These are phyloP conservation scores for Acipenser oxyrinchus DNA, from an alignment of 2,797 vertebrate genomes.

Conservation along the genomic window DNA sequence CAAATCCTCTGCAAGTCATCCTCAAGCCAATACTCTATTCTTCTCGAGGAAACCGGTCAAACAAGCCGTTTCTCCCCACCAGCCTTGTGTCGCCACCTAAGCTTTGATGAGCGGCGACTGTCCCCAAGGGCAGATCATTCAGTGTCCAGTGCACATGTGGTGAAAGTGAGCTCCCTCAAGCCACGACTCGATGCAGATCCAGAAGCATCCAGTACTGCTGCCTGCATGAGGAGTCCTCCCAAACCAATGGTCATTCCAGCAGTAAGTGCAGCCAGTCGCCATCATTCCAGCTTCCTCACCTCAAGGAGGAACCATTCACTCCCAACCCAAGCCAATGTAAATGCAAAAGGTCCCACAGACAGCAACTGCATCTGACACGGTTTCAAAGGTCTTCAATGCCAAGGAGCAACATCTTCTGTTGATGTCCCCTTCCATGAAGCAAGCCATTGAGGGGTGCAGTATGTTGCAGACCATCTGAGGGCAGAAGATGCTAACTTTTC, in stretches of 20 bases:
- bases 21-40: slow-evolving; percentile 61
- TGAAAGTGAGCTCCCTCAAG: slow-evolving; percentile 42
- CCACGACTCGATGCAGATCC: slow-evolving; percentile 59
- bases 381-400: slow-evolving; percentile 36
- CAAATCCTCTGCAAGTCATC: slow-evolving; percentile 51
- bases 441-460: slow-evolving; percentile 81
- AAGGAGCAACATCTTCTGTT: slow-evolving; percentile 43
- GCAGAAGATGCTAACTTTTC: slow-evolving; percentile 83
- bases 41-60: slow-evolving; percentile 50
- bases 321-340: slow-evolving; percentile 38
- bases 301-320: slow-evolving; percentile 27
- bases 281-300: slow-evolving; percentile 21
- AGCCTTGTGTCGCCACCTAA: slow-evolving; percentile 40
- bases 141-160: slow-evolving; percentile 68
- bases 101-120: slow-evolving; percentile 28
- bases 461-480: slow-evolving; percentile 81
- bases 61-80: slow-evolving; percentile 49
- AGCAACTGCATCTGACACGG: slow-evolving; percentile 20
- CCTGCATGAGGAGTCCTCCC: slow-evolving; percentile 51
- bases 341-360: slow-evolving; percentile 35
- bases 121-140: slow-evolving; percentile 57
- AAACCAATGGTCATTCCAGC: slow-evolving; percentile 30
- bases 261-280: slow-evolving; percentile 25
- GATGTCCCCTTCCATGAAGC: slow-evolving; percentile 73
- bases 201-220: slow-evolving; percentile 71